Evolutionary conservation across 1,140 invertebrate genomes (phyloP).

Genomic region (Pogonus chalceus): DNA sequence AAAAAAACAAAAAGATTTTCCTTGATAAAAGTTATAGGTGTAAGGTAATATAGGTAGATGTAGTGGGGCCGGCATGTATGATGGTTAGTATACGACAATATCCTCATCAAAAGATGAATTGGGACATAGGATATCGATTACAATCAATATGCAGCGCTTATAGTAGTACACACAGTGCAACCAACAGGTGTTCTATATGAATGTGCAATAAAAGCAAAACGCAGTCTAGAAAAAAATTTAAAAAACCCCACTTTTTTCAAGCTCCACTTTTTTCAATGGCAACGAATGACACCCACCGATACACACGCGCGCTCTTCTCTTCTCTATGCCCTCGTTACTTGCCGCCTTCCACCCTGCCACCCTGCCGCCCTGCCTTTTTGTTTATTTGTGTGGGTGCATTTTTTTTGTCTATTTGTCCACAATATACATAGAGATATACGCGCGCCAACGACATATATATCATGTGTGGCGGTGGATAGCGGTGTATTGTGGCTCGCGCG

Average conservation of each 20-base stretch:
- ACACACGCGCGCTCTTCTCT: too few relatives aligned
- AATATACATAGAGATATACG: background rate
- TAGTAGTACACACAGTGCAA: slow-evolving; percentile 1
- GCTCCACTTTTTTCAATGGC: slow-evolving; percentile 26
- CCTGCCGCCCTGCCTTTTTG: too few relatives aligned
- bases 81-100: too few relatives aligned
- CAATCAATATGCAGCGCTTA: background rate
- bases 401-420: slow-evolving; percentile 1
- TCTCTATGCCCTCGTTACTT: too few relatives aligned
- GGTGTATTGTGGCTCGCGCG: background rate
- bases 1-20: too few relatives aligned
- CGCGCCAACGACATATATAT: background rate
- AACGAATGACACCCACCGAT: slow-evolving; percentile 33
- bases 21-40: too few relatives aligned
- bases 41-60: too few relatives aligned
- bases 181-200: slow-evolving; percentile 4
- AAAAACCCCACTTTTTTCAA: slow-evolving; percentile 20
- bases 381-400: background rate
- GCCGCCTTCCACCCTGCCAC: too few relatives aligned
- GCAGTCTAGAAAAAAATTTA: background rate
- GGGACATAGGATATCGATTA: slow-evolving; percentile 1
- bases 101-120: slow-evolving; percentile 1
- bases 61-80: too few relatives aligned
- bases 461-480: too few relatives aligned
- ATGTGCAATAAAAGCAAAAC: background rate